phyloP scores from a whole-genome alignment of 2,797 vertebrate genomes.

The Periparus ater region DNA sequence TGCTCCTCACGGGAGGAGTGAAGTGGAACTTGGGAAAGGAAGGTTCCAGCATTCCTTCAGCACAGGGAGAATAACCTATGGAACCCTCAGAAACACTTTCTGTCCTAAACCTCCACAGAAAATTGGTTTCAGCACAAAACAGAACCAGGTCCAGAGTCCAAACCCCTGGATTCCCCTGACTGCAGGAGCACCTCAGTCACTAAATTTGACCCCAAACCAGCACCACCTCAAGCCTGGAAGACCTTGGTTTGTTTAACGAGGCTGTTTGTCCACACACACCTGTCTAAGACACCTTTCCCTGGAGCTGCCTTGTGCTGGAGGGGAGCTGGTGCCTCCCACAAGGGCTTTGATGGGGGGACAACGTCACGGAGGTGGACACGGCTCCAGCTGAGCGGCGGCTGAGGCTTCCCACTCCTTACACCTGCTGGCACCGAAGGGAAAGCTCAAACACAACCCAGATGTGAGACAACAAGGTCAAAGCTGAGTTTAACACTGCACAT shows the following conservation, averaged over 20 bases:
- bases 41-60: not conserved
- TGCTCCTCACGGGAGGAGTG: not conserved
- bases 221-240: not conserved
- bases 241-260: rapidly evolving
- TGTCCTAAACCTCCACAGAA: not conserved
- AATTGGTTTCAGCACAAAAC: not conserved
- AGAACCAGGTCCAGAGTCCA: rapidly evolving
- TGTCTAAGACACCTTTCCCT: not conserved
- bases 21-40: not conserved
- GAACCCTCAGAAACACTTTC: not conserved
- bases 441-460: conserved; percentile 43
- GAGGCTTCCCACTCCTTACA: not conserved
- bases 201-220: not conserved
- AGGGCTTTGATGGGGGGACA: rapidly evolving
- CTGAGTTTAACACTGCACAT: not conserved
- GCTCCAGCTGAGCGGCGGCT: rapidly evolving
- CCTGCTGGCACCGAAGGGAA: not conserved
- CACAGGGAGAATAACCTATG: not conserved
- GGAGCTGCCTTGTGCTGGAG: not conserved
- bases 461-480: conserved; percentile 18
- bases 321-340: not conserved
- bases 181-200: rapidly evolving
- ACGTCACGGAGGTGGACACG: rapidly evolving
- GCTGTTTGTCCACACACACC: rapidly evolving
- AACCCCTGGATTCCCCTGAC: not conserved